Conservation (phyloP, 2,888 invertebrate species). For the Caenorhabditis afra region DNA sequence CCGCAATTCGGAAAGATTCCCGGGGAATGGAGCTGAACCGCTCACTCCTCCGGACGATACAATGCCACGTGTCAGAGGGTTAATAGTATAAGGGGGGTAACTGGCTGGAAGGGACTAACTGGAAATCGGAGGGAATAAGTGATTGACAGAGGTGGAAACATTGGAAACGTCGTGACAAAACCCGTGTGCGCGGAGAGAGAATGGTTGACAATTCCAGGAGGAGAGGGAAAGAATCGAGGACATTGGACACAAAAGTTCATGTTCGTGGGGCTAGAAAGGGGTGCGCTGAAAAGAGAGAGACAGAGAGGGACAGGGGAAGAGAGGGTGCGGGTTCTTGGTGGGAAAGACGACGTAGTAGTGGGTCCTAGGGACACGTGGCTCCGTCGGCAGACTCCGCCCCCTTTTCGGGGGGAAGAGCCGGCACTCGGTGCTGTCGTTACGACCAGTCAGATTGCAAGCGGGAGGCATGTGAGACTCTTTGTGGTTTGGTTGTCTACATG, state of each 20-base stretch:
- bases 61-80: constrained; percentile 47
- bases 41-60: constrained; percentile 57
- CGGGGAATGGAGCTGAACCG: constrained; percentile 46
- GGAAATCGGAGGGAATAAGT: constrained; percentile 21
- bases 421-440: constrained; percentile 39
- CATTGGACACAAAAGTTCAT: background rate
- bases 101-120: too few relatives aligned
- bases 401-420: background rate
- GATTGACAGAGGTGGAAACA: constrained; percentile 31
- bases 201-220: constrained; percentile 50
- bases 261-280: background rate
- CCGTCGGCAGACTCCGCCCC: constrained; percentile 17
- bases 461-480: constrained; percentile 54
- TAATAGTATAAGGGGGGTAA: background rate
- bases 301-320: background rate
- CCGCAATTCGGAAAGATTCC: constrained; percentile 3
- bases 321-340: constrained; percentile 29
- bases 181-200: constrained; percentile 61
- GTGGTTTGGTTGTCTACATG: constrained; percentile 57
- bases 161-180: constrained; percentile 51
- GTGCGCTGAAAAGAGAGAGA: constrained; percentile 43
- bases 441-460: constrained; percentile 58
- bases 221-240: background rate
- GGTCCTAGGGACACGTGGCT: constrained; percentile 53
- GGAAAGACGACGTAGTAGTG: constrained; percentile 59